Conservation (phyloP, 2,888 invertebrate genomes). For the Parascotia fuliginaria region DNA sequence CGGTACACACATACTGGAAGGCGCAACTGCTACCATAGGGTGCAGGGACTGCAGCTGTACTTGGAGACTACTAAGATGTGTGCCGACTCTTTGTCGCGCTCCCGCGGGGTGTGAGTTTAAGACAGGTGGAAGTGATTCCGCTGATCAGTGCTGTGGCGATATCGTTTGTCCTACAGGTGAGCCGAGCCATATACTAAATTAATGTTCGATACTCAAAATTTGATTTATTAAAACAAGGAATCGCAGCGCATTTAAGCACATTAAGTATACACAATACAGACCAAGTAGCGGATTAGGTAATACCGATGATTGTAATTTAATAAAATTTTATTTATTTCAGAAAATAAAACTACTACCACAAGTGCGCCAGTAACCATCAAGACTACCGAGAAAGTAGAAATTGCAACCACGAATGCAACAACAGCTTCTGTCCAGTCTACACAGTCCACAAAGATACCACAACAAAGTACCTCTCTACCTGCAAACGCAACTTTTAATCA, state of each 20-base stretch:
- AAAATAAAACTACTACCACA: slow-evolving; percentile 48
- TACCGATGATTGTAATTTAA: neutral
- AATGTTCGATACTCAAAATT: neutral
- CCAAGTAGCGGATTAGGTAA: too few relatives aligned
- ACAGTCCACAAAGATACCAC: neutral
- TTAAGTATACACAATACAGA: too few relatives aligned
- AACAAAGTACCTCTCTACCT: neutral
- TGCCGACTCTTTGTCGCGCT: slow-evolving; percentile 58
- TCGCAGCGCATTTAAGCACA: too few relatives aligned
- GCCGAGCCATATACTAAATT: neutral
- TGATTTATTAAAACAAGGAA: too few relatives aligned
- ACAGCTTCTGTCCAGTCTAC: neutral
- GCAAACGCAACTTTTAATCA: neutral
- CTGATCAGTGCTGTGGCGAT: slow-evolving; percentile 70
- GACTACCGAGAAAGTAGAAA: slow-evolving; percentile 12
- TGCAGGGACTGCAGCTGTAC: slow-evolving; percentile 70
- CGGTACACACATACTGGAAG: slow-evolving; percentile 62
- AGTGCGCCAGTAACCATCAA: slow-evolving; percentile 34
- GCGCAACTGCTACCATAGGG: slow-evolving; percentile 57
- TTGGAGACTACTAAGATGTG: slow-evolving; percentile 67
- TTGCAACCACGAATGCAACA: slow-evolving; percentile 7
- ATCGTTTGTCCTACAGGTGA: slow-evolving; percentile 65
- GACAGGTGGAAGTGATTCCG: slow-evolving; percentile 10
- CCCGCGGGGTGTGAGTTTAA: slow-evolving; percentile 46
- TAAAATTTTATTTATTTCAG: slow-evolving; percentile 49